Evolutionary conservation across 2,797 vertebrate species (phyloP), one percentile per base, ranked within the genome.

Genomic region (Triplophysa bombifrons): DNA sequence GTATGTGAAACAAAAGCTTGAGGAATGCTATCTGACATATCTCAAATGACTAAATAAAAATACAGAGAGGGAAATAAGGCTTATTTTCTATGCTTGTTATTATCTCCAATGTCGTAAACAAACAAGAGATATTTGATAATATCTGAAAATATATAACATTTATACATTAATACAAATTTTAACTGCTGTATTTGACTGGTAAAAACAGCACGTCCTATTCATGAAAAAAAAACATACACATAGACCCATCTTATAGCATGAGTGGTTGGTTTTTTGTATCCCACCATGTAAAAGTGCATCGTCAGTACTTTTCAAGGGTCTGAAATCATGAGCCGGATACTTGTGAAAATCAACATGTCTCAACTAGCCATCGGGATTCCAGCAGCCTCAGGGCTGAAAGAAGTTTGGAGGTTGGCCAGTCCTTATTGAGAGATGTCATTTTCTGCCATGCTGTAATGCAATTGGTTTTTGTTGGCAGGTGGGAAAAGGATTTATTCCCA

Each of bases 1-100:
- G 68, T 66, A 65, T 1, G 1, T 84, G 84, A 89, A 92, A 92
- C 88, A 93, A 91, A 90, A 77, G 84, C 85, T 84, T 84, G 82
- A 80, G 63, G 83, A 85, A 86, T 87, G 83, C 90, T 91, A 90
- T 91, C 82, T 82, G 84, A 86, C 79, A 78, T 51, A 85, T 88
- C 82, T 84, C 85, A 85, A 34, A 86, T 63, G 82, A 87, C 85
- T 77, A 80, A 41, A 41, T 41, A 10, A 11, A 41, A 41, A 63
- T 60, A 4, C 46, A 48, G 46, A 48, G 3, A 46, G 10, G 46
- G 12, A 80, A 63, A 78, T 86, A 72, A 66, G 25, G 11, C 3
- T 72, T 38, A 6, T 79, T 86, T 84, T 82, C 17, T 55, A 74
- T 84, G 73, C 73, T 74, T 85, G 82, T 81, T 69, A 78, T 65